Base-by-base conservation (phyloP, 2,888 invertebrate genomes). In the Caenorhabditis japonica region DNA sequence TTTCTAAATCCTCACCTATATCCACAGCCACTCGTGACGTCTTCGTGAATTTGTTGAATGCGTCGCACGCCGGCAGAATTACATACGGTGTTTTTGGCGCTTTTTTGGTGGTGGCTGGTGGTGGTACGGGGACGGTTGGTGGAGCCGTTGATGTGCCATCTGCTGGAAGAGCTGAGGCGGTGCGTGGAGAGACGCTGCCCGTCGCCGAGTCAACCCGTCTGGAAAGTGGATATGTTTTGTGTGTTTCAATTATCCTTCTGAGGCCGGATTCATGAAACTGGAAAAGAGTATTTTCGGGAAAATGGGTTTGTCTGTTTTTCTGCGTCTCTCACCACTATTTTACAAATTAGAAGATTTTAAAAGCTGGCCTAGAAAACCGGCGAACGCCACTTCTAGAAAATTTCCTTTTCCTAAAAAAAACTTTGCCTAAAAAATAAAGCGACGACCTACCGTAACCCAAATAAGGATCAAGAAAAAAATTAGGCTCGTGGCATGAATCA, bases 11-110 rank as follows among this genome's bases (percentile, higher is more conserved):
- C 88, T 84, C 88, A 92, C 92, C 92, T 71, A 92, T 92, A 85
- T 92, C 92, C 64, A 92, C 91, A 0, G 92, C 92, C 87, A 92
- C 92, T 81, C 91, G 89, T 77, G 91, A 91, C 21, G 92, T 92
- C 87, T 91, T 91, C 82, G 90, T 90, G 59, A 92, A 88, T 88
- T 92, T 91, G 44, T 91, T 89, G 85, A 92, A 92, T 23, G 91
- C 89, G 83, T 91, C 90, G 59, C 90, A 89, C 1, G 66, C 66
- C 8, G 83, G 81, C 21, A 83, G 69, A 23, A 80, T 70, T 15
- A 84, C 75, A 41, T 75, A 80, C n/a, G 80, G 80, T 13, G 76
- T 75, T 15, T 61, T 68, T 10, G 77, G 77, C 19, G 72, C 76
- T 44, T 80, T 76, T 36, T 56, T 51, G 4, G 41, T 17, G 17